phyloP scores from a whole-genome alignment of 2,797 vertebrate species.

The Sciurus vulgaris region DNA sequence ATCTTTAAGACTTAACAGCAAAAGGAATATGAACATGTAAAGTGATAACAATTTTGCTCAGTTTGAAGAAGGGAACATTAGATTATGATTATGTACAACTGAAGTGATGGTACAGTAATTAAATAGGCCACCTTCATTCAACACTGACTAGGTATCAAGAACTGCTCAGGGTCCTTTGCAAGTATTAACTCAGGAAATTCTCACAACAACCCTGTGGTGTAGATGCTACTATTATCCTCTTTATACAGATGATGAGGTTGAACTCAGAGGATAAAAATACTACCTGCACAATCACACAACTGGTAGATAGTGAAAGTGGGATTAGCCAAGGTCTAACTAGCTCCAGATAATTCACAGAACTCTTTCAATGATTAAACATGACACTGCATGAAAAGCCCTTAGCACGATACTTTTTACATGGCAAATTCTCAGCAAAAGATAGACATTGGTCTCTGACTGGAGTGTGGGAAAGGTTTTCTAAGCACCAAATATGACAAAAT shows the following conservation, averaged over 20 bases:
- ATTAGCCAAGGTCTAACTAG: background rate
- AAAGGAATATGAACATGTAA: conserved; percentile 26
- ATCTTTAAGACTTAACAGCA: background rate
- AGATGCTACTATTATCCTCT: background rate
- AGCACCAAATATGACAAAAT: background rate
- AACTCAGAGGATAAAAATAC: background rate
- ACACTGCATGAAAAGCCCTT: background rate
- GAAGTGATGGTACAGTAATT: background rate
- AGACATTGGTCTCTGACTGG: background rate
- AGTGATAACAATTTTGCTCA: background rate
- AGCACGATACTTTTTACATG: background rate
- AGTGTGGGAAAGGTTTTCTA: background rate
- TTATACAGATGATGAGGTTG: background rate
- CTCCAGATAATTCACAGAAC: background rate
- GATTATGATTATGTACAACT: background rate
- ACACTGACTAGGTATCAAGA: background rate
- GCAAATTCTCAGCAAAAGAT: conserved; percentile 1
- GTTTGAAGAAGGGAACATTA: background rate
- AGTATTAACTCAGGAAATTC: background rate
- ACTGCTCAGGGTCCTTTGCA: background rate
- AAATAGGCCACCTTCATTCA: conserved; percentile 30
- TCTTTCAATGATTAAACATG: background rate
- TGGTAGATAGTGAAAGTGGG: background rate
- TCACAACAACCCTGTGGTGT: background rate
- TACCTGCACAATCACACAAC: background rate